Evolutionary conservation across 2,888 invertebrate species (phyloP).

Genomic region (Cosmia pyralina): DNA sequence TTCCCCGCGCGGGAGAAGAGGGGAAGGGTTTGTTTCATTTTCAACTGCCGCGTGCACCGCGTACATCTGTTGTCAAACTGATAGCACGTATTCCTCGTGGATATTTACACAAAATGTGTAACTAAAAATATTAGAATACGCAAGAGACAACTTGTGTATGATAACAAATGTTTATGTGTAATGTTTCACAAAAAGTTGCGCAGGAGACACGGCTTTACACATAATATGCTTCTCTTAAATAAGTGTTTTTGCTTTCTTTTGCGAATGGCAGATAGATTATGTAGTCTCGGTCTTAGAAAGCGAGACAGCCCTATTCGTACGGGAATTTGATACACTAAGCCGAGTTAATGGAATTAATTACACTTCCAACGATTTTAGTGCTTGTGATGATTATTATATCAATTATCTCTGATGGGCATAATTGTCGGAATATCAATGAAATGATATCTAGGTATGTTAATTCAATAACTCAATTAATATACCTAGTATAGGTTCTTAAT

Average conservation of each 20-base stretch:
- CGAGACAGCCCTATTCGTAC: conserved; percentile 1
- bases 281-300: not conserved
- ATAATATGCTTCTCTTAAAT: too few relatives aligned
- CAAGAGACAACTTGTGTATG: too few relatives aligned
- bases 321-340: conserved; percentile 5
- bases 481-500: not conserved
- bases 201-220: too few relatives aligned
- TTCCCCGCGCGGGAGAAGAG: too few relatives aligned
- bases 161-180: too few relatives aligned
- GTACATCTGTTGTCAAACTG: too few relatives aligned
- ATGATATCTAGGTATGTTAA: not conserved
- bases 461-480: not conserved
- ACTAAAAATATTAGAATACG: too few relatives aligned
- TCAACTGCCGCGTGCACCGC: too few relatives aligned
- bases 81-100: too few relatives aligned
- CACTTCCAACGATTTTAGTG: conserved; percentile 24
- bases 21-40: too few relatives aligned
- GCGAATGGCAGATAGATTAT: not conserved
- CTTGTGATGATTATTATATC: not conserved
- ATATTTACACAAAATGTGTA: too few relatives aligned
- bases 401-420: conserved; percentile 18
- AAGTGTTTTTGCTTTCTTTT: not conserved
- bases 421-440: conserved; percentile 2
- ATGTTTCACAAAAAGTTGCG: too few relatives aligned
- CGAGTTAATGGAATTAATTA: conserved; percentile 38